Evolutionary conservation across 2,113 vertebrate genomes (phyloP).

Genomic region (Dendrocopos noguchii): DNA sequence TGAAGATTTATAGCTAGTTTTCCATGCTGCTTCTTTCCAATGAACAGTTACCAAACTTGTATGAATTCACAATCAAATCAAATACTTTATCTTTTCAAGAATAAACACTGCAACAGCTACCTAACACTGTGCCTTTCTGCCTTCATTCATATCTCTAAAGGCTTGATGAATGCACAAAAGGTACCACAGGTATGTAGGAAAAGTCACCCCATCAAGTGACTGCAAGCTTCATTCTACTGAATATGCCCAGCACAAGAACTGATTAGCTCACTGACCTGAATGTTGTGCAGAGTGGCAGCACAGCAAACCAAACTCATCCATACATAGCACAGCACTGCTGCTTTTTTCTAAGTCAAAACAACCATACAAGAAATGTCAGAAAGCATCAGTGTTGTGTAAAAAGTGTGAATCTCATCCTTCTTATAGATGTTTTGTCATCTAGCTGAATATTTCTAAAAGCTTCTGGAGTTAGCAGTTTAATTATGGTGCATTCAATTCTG

Average conservation of each 20-base stretch:
- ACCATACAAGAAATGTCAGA: neutral
- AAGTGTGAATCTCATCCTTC: neutral
- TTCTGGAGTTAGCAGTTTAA: neutral
- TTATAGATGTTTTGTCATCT: neutral
- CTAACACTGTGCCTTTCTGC: neutral
- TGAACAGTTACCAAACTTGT: neutral
- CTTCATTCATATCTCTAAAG: neutral
- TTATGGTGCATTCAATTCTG: neutral
- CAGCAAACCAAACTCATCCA: neutral
- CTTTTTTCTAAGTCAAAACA: neutral
- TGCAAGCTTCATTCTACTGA: neutral
- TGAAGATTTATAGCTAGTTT: neutral
- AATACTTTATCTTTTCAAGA: neutral
- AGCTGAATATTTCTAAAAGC: neutral
- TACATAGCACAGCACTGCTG: neutral
- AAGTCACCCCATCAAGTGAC: neutral
- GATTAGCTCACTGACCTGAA: neutral
- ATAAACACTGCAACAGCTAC: neutral
- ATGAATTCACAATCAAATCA: neutral
- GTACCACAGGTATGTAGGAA: neutral
- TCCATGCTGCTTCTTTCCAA: neutral
- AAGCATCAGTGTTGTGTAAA: neutral
- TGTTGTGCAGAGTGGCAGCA: accelerated
- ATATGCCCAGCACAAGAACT: neutral
- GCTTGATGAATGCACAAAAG: neutral